Evolutionary conservation across 1,140 invertebrate genomes (phyloP), one percentile per base, ranked within the genome.

Genomic region (Cheumatopsyche charites): DNA sequence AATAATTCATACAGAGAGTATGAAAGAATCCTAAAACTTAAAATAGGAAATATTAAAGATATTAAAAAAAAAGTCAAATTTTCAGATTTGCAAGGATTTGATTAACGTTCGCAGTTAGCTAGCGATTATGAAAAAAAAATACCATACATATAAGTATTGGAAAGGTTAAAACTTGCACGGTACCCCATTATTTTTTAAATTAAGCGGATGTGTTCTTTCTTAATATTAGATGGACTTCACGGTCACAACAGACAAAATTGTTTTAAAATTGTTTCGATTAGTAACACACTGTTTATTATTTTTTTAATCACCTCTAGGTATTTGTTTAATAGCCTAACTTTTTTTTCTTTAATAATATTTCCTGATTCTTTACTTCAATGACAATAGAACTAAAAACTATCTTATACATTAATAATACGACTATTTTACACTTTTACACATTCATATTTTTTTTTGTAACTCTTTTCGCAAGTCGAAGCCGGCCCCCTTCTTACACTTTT

Each of bases 381-480:
- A 68, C 47, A 41, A 68, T 47, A 68, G 49, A 68, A 68, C 66
- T 68, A 68, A 68, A 68, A 68, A 52, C 66, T 68, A 68, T 25
- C 66, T 68, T 68, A 68, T 19, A 68, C 66, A 68, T 68, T 68
- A 68, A 68, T 42, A 68, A 68, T 68, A 68, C 42, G 43, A 43
- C 45, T 66, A 66, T 66, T 66, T 66, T 66, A 66, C 63, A 66
- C 36, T 42, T 66, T 66, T 66, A 25, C 23, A 47, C 45, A 42
- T 61, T 61, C 12, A 42, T 43, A n/a, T 65, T 65, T 62, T 65
- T 65, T 65, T 29, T 45, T 26, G 15, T 6, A 42, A 42, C 41
- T 42, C 15, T 25, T 25, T 58, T 26, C 55, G 25, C 55, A 58
- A 17, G 55, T 58, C 55, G 25, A 26, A 58, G 9, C 55, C 21